A percentile compares a stretch with the other conserved stretches of the same genome.
Conservation (phyloP, 2,113 vertebrate species). For the Oostethus manadensis region DNA sequence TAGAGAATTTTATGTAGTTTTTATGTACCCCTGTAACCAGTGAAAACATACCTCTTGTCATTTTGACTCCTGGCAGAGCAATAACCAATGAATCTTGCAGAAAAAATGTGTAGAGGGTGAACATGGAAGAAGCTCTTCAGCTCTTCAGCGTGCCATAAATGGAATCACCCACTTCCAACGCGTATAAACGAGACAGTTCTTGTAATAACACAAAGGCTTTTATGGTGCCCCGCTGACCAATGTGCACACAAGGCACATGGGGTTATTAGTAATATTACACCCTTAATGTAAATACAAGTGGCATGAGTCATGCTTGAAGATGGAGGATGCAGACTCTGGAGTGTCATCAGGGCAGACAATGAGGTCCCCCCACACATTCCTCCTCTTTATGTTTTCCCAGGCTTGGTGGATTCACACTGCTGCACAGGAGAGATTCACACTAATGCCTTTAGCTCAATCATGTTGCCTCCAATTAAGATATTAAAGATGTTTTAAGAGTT, state of each 20-base stretch:
- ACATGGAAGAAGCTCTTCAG: slow-evolving; percentile 5
- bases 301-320: slow-evolving; percentile 37
- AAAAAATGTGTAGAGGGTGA: slow-evolving; percentile 24
- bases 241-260: slow-evolving; percentile 13
- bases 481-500: slow-evolving; percentile 35
- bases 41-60: too few relatives aligned
- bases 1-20: too few relatives aligned
- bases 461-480: slow-evolving; percentile 60
- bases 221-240: not conserved
- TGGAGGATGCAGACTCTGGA: slow-evolving; percentile 51
- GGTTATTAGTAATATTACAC: slow-evolving; percentile 16
- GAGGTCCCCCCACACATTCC: slow-evolving; percentile 64
- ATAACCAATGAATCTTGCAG: too few relatives aligned
- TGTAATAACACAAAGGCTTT: slow-evolving; percentile 17
- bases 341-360: slow-evolving; percentile 61
- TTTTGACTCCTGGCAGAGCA: not conserved
- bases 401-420: slow-evolving; percentile 53
- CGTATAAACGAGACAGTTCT: slow-evolving; percentile 15
- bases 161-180: slow-evolving; percentile 34
- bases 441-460: slow-evolving; percentile 40
- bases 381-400: slow-evolving; percentile 66
- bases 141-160: slow-evolving; percentile 41
- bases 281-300: slow-evolving; percentile 44
- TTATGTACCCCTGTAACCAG: too few relatives aligned
- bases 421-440: slow-evolving; percentile 56